Percentiles rank a stretch among this genome's conserved stretches.
phyloP scores from a whole-genome alignment of 2,113 vertebrate species.

The cattle (Bos taurus) region DNA sequence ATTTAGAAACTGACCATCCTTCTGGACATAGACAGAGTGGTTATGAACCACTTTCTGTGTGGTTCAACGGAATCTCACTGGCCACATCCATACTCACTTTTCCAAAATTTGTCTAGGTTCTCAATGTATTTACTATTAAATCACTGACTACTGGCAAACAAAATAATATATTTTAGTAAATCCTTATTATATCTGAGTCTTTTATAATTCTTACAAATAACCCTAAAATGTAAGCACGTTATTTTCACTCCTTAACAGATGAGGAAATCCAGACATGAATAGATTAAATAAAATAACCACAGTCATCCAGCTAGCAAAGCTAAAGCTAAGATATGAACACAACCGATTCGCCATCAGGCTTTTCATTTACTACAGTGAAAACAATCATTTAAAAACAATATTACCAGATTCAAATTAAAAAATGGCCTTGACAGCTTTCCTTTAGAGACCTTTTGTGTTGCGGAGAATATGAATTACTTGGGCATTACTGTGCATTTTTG shows the following conservation, averaged over 20 bases:
- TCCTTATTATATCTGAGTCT: neutral
- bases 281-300: neutral
- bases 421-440: neutral
- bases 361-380: neutral
- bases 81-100: neutral
- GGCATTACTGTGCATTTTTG: neutral
- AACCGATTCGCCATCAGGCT: neutral
- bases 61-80: neutral
- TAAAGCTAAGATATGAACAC: neutral
- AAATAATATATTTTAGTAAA: neutral
- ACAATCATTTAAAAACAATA: neutral
- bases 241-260: neutral
- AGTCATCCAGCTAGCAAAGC: neutral
- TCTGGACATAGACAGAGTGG: neutral
- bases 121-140: neutral
- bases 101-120: neutral
- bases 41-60: neutral
- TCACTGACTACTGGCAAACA: neutral
- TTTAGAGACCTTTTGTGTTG: neutral
- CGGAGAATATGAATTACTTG: neutral
- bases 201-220: neutral
- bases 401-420: neutral
- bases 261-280: neutral
- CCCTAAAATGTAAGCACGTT: neutral
- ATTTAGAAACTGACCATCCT: neutral